These are phyloP conservation scores for Pterocles burchelli DNA, from an alignment of 2,113 vertebrate species.

Conservation along the genomic window DNA sequence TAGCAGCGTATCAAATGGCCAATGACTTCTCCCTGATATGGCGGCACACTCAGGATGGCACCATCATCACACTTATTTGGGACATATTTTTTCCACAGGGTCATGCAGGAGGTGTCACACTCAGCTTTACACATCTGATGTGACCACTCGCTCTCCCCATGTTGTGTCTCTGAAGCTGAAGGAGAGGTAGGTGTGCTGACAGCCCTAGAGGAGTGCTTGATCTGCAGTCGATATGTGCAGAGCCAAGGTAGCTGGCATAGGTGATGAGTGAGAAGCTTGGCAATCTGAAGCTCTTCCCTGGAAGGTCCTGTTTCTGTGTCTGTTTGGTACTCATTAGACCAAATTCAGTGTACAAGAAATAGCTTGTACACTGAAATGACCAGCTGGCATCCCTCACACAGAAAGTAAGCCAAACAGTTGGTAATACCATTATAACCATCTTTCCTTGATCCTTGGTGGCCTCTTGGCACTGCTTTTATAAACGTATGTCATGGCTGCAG, in stretches of 20 bases:
- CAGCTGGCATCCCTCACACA: neutral
- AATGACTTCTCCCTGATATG: neutral
- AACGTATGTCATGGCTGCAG: neutral
- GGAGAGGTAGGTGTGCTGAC: neutral
- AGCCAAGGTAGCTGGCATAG: neutral
- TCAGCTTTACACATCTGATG: neutral
- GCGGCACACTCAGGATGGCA: neutral
- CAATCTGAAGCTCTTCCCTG: neutral
- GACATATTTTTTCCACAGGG: neutral
- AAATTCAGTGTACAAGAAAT: neutral
- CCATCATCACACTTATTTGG: neutral
- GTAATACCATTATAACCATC: neutral
- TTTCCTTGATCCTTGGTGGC: neutral
- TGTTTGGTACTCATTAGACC: neutral
- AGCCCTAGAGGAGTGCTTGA: rapidly evolving
- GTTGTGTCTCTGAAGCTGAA: neutral
- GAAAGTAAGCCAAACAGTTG: neutral
- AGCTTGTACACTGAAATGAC: neutral
- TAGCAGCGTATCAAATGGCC: rapidly evolving
- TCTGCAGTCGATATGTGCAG: neutral
- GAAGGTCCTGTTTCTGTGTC: neutral
- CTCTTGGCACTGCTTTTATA: neutral
- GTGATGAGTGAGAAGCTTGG: neutral
- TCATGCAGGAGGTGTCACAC: neutral
- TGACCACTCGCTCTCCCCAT: neutral